Evolutionary conservation across 2,888 invertebrate species (phyloP), one percentile per base, ranked within the genome.

Genomic region (Chrysomela aeneicollis): DNA sequence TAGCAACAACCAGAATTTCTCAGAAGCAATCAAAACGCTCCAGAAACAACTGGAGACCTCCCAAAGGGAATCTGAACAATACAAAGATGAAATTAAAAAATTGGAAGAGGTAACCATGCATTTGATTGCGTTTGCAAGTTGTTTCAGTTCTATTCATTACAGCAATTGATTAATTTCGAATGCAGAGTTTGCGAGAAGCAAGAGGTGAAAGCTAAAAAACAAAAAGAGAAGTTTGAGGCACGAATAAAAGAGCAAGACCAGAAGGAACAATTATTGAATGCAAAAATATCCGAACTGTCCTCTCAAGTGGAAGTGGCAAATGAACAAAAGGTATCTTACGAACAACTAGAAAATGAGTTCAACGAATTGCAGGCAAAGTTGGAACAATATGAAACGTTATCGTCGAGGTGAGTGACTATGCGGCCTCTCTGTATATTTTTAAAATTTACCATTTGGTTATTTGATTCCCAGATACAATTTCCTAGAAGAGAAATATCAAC

Each of bases 401-500:
- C 66, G 18, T 53, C 58, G 46, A 72, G 63, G 73, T 73, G 67
- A n/a, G n/a, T n/a, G n/a, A n/a, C n/a, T n/a, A n/a, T n/a, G n/a
- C n/a, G n/a, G n/a, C n/a, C n/a, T n/a, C n/a, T n/a, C n/a, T n/a
- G n/a, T n/a, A n/a, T n/a, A 55, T 26, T 6, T 26, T 6, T 6
- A 6, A 6, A 26, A 26, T 5, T 6, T 26, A 5, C 26, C 26
- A 26, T 5, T 26, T 26, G 26, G 6, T 42, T 54, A 51, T 26
- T 22, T 2, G n/a, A 30, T 35, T 35, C 59, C 12, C 60, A 75
- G 74, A 52, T 74, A 71, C 46, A 67, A 70, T 51, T 2, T 15
- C 12, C 50, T 75, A 15, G 73, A 74, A 66, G 65, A 72, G 21
- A 63, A 73, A 60, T 73, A 69, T 52, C 65, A 71, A 63, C 53